Evolutionary conservation across 2,113 vertebrate genomes (phyloP).

Genomic region (Pitta sordida): DNA sequence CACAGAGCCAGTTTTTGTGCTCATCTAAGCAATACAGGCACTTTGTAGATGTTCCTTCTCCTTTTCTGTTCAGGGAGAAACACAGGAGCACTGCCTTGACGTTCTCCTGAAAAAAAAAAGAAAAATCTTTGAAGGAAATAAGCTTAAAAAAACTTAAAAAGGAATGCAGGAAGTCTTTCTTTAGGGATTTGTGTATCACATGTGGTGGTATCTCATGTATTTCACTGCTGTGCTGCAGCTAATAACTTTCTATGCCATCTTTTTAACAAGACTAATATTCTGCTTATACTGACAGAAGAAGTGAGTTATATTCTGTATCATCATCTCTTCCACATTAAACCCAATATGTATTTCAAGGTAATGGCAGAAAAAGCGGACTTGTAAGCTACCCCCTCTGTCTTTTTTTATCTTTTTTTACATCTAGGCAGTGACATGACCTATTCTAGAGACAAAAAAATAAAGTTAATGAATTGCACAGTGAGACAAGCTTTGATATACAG

Average conservation of each 20-base stretch:
- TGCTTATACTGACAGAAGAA: neutral
- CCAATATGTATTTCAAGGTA: neutral
- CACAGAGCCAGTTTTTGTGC: neutral
- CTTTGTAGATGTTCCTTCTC: neutral
- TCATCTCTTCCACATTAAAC: neutral
- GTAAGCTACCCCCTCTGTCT: neutral
- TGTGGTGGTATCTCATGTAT: neutral
- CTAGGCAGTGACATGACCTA: neutral
- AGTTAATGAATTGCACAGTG: neutral
- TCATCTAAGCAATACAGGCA: neutral
- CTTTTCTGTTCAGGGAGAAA: neutral
- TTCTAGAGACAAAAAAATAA: neutral
- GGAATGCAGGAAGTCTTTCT: slow-evolving; percentile 13
- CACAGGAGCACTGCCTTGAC: neutral
- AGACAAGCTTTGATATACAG: neutral
- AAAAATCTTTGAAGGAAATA: slow-evolving; percentile 18
- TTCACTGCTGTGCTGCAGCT: neutral
- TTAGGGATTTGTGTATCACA: neutral
- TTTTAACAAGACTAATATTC: neutral
- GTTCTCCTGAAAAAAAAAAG: neutral
- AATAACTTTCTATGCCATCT: neutral
- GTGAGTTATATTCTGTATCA: neutral
- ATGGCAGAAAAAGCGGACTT: neutral
- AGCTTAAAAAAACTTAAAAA: slow-evolving; percentile 21
- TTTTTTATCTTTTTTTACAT: neutral